phyloP scores from a whole-genome alignment of 2,797 vertebrate genomes.

The Euthynnus affinis region DNA sequence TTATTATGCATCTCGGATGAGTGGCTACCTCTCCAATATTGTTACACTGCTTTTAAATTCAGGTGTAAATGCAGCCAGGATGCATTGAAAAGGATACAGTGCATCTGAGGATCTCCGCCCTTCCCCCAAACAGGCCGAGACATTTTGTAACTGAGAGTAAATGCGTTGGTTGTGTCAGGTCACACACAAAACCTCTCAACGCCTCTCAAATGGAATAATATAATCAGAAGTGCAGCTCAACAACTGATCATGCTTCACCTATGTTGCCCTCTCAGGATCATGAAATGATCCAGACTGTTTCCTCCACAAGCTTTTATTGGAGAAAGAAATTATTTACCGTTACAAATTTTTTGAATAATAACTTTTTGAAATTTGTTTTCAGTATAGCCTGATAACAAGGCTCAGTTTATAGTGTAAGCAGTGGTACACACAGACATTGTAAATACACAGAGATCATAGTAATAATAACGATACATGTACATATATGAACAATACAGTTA shows the following conservation, averaged over 20 bases:
- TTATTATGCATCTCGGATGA: neutral
- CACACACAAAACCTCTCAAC: neutral
- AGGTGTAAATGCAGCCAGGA: neutral
- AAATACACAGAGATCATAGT: no score
- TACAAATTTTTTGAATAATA: neutral
- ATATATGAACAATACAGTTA: no score
- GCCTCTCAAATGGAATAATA: neutral
- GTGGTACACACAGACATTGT: neutral
- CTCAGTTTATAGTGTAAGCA: no score
- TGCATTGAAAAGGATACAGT: neutral
- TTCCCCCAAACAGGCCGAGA: neutral
- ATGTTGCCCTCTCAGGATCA: neutral
- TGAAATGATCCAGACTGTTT: neutral
- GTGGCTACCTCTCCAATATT: neutral
- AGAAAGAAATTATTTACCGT: neutral
- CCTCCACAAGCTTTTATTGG: neutral
- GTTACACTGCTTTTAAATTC: neutral
- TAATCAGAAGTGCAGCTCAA: neutral
- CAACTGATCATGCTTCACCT: neutral
- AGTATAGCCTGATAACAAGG: neutral
- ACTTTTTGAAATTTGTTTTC: neutral
- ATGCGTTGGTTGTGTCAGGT: neutral
- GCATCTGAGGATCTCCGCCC: neutral
- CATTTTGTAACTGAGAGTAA: constrained; percentile 12
- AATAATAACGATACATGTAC: no score